Evolutionary conservation across 2,888 invertebrate species (phyloP), one percentile per base, ranked within the genome.

Genomic region (Pyrochroa serraticornis): DNA sequence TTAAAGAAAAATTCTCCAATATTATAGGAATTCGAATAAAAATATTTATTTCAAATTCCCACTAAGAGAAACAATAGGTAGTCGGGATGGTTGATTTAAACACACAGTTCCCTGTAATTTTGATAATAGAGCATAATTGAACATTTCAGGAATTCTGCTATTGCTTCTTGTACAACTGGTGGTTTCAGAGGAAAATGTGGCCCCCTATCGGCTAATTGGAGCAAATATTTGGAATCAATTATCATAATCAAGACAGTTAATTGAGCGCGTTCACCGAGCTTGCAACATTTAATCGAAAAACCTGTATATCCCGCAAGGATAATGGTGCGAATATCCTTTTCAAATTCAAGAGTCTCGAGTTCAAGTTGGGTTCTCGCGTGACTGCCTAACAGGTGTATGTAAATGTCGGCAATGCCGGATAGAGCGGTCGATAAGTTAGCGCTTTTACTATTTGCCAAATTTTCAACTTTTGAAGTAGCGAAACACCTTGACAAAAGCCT

Each of bases 301-400:
- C 41, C 42, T 38, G 52, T 9, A 47, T 46, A 53, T 47, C 10
- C 39, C 13, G 8, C 45, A 38, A 52, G 34, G 14, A 47, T 54
- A 45, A 58, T 53, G 49, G 49, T 41, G 45, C 49, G 53, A 58
- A 58, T 58, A 48, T 54, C 48, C 44, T 49, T 58, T 54, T 49
- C 34, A 48, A 54, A 53, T 54, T 58, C 45, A 54, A 54, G 54
- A 54, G 45, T 54, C 45, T 59, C 50, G 36, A 59, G 53, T 58
- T 58, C 49, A 53, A 53, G 53, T 58, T 44, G 47, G 43, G 51
- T 48, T 58, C 46, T 54, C 42, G 54, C 54, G 49, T 54, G 59
- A 54, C 54, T 59, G 46, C 42, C 49, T 54, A 54, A 54, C 54
- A 59, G 54, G 59, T 54, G 59, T 59, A 59, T 59, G 54, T 54